These are phyloP conservation scores for Plecotus auritus DNA, from an alignment of 2,113 vertebrate species.

Conservation along the genomic window DNA sequence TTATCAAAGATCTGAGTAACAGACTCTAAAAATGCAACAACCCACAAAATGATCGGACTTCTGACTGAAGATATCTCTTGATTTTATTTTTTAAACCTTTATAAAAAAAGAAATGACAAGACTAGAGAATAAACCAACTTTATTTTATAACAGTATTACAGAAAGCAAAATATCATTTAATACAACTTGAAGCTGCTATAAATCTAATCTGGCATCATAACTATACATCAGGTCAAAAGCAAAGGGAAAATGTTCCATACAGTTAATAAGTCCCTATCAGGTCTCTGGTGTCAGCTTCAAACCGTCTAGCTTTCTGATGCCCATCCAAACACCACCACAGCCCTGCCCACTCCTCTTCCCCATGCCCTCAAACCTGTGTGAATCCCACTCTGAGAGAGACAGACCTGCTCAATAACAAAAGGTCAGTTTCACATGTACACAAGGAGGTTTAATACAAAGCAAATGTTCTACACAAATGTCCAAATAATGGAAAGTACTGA, in stretches of 20 bases:
- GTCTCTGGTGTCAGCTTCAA: constrained; percentile 72
- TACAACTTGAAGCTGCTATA: constrained; percentile 90
- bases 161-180: constrained; percentile 86
- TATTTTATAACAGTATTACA: constrained; percentile 98
- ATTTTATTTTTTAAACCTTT: not conserved
- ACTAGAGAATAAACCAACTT: constrained; percentile 94
- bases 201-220: constrained; percentile 83
- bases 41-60: not conserved
- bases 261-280: constrained; percentile 76
- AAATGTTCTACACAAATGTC: constrained; percentile 77
- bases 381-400: constrained; percentile 67
- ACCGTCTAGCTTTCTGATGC: constrained; percentile 60
- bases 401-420: constrained; percentile 66
- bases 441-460: constrained; percentile 79
- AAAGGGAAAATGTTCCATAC: constrained; percentile 68
- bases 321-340: constrained; percentile 45
- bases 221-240: constrained; percentile 84
- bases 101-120: constrained; percentile 31
- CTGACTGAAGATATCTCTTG: not conserved
- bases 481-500: constrained; percentile 76
- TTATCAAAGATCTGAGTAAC: not conserved
- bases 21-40: not conserved
- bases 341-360: not conserved
- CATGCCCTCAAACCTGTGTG: constrained; percentile 64
- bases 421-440: constrained; percentile 81